A percentile compares a stretch with the other conserved stretches of the same genome.
Evolutionary conservation across 2,113 vertebrate species (phyloP).

Genomic region (Phrynosoma platyrhinos): DNA sequence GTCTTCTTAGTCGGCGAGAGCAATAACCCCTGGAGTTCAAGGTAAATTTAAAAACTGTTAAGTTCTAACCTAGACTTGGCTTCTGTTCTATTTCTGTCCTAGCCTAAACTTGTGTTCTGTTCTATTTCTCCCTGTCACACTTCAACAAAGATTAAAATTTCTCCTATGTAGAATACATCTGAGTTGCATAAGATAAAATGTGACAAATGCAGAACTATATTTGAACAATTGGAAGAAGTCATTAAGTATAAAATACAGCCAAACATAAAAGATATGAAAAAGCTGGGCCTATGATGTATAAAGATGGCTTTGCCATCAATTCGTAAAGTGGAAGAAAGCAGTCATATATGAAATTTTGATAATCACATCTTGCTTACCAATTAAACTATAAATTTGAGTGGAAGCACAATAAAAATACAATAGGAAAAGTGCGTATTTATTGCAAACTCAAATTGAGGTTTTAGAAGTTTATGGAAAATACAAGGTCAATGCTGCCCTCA

Average conservation of each 20-base stretch:
- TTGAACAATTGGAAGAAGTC: neutral
- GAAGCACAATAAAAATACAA: neutral
- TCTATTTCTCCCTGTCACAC: neutral
- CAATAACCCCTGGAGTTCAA: slow-evolving; percentile 88
- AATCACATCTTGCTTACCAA: neutral
- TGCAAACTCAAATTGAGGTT: neutral
- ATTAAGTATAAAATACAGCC: neutral
- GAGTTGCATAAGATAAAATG: neutral
- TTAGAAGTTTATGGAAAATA: neutral
- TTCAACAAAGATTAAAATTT: neutral
- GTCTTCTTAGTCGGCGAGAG: slow-evolving; percentile 90
- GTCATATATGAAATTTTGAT: neutral
- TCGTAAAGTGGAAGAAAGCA: neutral
- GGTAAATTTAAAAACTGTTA: slow-evolving; percentile 1
- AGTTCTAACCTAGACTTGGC: neutral
- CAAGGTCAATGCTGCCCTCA: neutral
- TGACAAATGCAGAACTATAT: neutral
- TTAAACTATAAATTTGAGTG: neutral
- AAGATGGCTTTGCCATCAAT: neutral
- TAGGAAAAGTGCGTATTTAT: neutral
- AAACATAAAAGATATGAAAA: neutral
- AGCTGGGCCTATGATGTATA: neutral
- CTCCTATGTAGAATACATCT: neutral
- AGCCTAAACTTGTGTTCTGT: neutral
- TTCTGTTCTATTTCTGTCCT: neutral